A percentile compares a stretch with the other conserved stretches of the same genome.
Evolutionary conservation across 2,797 vertebrate genomes (phyloP).

Genomic region (Nannoperca australis): DNA sequence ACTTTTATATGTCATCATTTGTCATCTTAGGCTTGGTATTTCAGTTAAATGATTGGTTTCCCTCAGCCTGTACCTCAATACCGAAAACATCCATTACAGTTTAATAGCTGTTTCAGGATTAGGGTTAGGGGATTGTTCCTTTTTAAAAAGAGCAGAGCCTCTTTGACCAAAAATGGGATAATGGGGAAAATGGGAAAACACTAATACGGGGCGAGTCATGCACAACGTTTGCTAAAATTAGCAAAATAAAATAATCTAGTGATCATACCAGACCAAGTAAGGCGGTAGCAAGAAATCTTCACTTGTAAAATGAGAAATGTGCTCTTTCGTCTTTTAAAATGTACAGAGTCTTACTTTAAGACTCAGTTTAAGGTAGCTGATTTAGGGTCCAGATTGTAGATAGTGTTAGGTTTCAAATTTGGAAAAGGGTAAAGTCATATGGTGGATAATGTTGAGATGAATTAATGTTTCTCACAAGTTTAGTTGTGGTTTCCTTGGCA

Average conservation of each 20-base stretch:
- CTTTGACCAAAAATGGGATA: background rate
- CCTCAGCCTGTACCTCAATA: too few species aligned
- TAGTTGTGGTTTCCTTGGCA: conserved; percentile 58
- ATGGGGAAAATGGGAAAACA: too few species aligned
- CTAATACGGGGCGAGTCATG: too few species aligned
- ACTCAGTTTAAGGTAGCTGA: background rate
- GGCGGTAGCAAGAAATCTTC: background rate
- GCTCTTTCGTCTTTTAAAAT: background rate
- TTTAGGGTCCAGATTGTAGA: background rate
- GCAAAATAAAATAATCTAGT: background rate
- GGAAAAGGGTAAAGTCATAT: background rate
- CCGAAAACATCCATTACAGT: background rate
- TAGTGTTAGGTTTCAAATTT: background rate
- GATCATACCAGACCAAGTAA: background rate
- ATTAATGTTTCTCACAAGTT: conserved; percentile 13
- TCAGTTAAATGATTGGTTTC: too few species aligned
- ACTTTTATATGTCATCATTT: background rate
- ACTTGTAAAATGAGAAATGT: background rate
- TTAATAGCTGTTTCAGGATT: background rate
- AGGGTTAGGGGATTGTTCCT: background rate
- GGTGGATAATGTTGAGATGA: background rate
- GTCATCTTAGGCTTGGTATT: background rate
- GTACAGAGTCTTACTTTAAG: background rate
- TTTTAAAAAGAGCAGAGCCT: background rate
- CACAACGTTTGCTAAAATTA: background rate